Base-by-base conservation (phyloP, 2,888 invertebrate species). In the Sarcophaga caerulescens region DNA sequence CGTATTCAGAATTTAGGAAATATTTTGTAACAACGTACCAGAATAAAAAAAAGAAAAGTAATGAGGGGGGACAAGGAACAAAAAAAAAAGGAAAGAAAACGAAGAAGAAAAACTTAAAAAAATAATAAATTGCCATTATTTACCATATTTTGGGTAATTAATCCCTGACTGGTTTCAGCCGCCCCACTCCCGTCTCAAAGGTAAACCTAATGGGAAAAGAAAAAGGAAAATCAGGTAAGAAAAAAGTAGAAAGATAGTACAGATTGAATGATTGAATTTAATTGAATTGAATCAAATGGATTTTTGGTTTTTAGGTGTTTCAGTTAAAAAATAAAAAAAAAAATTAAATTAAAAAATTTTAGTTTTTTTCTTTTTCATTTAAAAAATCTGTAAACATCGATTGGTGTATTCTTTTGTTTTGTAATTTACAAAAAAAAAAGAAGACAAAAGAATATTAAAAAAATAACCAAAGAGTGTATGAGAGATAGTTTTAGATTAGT, bases 171-270 rank as follows among this genome's bases (percentile, higher is more conserved):
- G 92, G 93, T 93, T 92, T 93, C 93, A 93, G 93, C 93, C 93
- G 93, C 93, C 93, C 93, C 93, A 93, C 92, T 93, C 93, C 93
- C 93, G 93, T 93, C 93, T 93, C 93, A 93, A 93, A 93, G 93
- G 93, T 93, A 93, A 92, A 93, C 93, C 93, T 93, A 90, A 92
- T 92, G 89, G 91, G 90, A 90, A 91, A 92, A 91, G 91, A 92
- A 91, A 92, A 90, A 90, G 86, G 81, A 88, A 89, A 82, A 87
- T 89, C 85, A 89, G 84, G 88, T 87, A 89, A 85, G 84, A 88
- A 83, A 84, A 83, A 89, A 89, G 87, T 88, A 89, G 88, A 88
- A 88, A 88, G 86, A 86, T 86, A 86, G 86, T 82, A 86, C 81
- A 86, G 86, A 47, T 81, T 81, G 65, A 68, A 74, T 80, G 66